Percentiles rank a stretch among this genome's conserved stretches.
phyloP scores from a whole-genome alignment of 2,113 vertebrate species.

The Notothenia rossii region DNA sequence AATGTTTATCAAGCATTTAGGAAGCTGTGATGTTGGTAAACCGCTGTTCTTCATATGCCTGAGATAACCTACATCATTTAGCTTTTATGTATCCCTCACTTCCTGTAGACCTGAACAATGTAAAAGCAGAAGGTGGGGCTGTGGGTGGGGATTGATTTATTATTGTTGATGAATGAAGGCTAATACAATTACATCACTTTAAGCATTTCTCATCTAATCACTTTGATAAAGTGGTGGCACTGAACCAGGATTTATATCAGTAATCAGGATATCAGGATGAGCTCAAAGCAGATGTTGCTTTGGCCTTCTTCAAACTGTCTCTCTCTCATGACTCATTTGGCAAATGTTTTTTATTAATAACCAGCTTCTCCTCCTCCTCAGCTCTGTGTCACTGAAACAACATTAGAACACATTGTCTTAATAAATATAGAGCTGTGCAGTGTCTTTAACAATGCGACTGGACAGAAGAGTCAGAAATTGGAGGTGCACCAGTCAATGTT shows the following conservation, averaged over 20 bases:
- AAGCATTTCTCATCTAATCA: slow-evolving; percentile 3
- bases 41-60: slow-evolving; percentile 26
- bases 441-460: slow-evolving; percentile 63
- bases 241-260: slow-evolving; percentile 26
- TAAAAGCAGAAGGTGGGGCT: slow-evolving; percentile 50
- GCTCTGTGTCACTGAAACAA: slow-evolving; percentile 61
- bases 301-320: slow-evolving; percentile 34
- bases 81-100: slow-evolving; percentile 12
- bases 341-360: slow-evolving; percentile 65
- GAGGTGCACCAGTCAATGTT: slow-evolving; percentile 61
- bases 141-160: slow-evolving; percentile 36
- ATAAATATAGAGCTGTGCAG: slow-evolving; percentile 70
- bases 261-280: slow-evolving; percentile 50
- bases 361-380: slow-evolving; percentile 24
- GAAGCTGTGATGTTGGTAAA: slow-evolving; percentile 60
- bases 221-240: slow-evolving; percentile 37
- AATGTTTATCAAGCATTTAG: slow-evolving; percentile 70
- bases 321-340: slow-evolving; percentile 59
- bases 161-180: slow-evolving; percentile 1
- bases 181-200: neutral
- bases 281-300: slow-evolving; percentile 58
- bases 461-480: slow-evolving; percentile 71
- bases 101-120: slow-evolving; percentile 43
- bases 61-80: slow-evolving; percentile 10
- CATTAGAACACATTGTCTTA: slow-evolving; percentile 67